These are phyloP conservation scores for Caenorhabditis sp. DNA, from an alignment of 2,888 invertebrate species.

Conservation along the genomic window DNA sequence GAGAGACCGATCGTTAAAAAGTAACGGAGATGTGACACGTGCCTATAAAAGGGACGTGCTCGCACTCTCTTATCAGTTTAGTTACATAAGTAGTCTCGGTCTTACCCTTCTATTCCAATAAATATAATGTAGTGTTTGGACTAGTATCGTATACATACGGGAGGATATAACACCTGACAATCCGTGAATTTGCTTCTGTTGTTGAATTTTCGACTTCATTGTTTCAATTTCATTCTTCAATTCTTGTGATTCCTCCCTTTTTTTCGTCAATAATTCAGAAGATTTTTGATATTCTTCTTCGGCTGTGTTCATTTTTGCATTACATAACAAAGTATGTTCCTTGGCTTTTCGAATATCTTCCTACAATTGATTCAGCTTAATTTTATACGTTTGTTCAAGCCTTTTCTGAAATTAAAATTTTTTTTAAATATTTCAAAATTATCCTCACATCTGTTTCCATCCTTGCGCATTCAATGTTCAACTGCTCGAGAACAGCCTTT, in stretches of 20 bases:
- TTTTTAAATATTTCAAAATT: no score
- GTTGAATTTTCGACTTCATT: constrained; percentile 17
- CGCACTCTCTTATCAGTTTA: no score
- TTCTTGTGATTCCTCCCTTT: background rate
- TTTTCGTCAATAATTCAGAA: background rate
- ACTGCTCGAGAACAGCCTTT: background rate
- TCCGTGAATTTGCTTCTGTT: constrained; percentile 18
- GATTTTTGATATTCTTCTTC: background rate
- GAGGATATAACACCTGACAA: constrained; percentile 29
- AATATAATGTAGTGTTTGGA: no score
- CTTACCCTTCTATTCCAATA: no score
- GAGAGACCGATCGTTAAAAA: no score
- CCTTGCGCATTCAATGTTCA: background rate
- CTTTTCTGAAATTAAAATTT: background rate
- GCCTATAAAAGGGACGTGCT: no score
- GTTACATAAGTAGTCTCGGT: no score
- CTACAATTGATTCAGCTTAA: background rate
- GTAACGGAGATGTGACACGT: no score
- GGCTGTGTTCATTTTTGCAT: background rate
- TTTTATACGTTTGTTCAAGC: background rate
- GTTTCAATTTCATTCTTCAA: constrained; percentile 4
- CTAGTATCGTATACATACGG: no score
- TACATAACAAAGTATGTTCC: background rate
- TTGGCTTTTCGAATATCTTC: constrained; percentile 24
- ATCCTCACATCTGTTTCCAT: background rate